Evolutionary conservation across 2,797 vertebrate species (phyloP), one percentile per base, ranked within the genome.

Genomic region (Pitangus sulphuratus): DNA sequence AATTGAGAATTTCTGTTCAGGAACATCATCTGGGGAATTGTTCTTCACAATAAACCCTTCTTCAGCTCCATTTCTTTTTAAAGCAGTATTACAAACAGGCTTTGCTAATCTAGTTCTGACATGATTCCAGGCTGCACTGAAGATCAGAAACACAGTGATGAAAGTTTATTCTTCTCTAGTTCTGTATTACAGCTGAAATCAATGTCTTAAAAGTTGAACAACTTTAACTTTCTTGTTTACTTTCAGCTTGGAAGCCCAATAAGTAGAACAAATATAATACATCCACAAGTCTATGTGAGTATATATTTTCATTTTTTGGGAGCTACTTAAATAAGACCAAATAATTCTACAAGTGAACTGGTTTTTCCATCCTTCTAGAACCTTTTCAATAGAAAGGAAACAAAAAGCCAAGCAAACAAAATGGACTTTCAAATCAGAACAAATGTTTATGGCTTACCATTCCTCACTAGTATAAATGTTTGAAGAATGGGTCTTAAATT

Each of bases 241-340:
- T 96, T 94, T 81, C 97, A 99, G 99, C 99, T 99, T 82, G 99
- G 99, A 97, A 99, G 99, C 95, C 99, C 99, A 8, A 98, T 99
- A 95, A 99, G 98, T 96, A 99, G 98, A 97, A 99, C 99, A 86
- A 99, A 99, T 95, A 99, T 99, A 91, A 99, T 99, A 92, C 99
- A 99, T 95, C 99, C 99, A 6, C 99, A 99, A 90, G 99, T 99
- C 97, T 99, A 99, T 4, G 99, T 99, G 97, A 99, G 99, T 99
- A 96, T 84, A 54, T 45, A 26, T 82, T 91, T 94, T 86, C 13
- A 7, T 53, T 53, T 79, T 85, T 69, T 69, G 39, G 75, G 24
- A 89, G 21, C 24, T 74, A 6, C 14, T 45, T 56, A 57, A 60
- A 17, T 85, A 33, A 81, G 47, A 51, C 6, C 39, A 31, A 50